Evolutionary conservation across 2,888 invertebrate species (phyloP).

Genomic region (Villa cingulata): DNA sequence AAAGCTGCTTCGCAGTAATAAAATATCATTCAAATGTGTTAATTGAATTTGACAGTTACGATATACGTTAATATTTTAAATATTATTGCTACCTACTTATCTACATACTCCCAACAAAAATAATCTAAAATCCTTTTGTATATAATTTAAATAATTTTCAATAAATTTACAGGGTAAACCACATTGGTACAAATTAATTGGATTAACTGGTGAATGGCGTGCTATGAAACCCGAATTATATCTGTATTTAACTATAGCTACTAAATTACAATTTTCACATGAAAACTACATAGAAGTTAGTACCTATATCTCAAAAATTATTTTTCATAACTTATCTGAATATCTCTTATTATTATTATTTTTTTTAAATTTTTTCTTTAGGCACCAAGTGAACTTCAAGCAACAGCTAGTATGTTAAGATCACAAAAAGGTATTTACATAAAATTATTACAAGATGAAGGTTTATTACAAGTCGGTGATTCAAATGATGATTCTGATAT

Average conservation of each 20-base stretch:
- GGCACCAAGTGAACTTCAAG: no score
- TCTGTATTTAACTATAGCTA: conserved; percentile 45
- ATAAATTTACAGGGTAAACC: conserved; percentile 35
- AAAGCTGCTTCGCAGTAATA: no score
- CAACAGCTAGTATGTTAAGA: conserved; percentile 28
- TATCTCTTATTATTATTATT: no score
- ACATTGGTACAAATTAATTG: conserved; percentile 49
- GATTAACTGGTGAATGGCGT: conserved; percentile 43
- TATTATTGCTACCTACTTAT: no score
- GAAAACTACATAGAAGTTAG: background rate
- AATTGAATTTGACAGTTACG: no score
- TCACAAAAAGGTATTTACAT: conserved; percentile 31
- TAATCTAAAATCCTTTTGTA: no score
- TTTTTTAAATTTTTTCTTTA: no score
- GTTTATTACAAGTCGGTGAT: conserved; percentile 31
- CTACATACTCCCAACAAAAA: no score
- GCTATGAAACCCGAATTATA: conserved; percentile 48
- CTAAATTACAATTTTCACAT: conserved; percentile 27
- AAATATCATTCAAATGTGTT: no score
- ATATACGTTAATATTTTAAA: no score
- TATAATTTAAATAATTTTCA: background rate
- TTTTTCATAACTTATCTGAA: no score
- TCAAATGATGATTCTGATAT: conserved; percentile 27
- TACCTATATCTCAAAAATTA: background rate
- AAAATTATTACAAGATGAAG: conserved; percentile 27